Conservation (phyloP, 2,888 invertebrate genomes). For the Xylota segnis region DNA sequence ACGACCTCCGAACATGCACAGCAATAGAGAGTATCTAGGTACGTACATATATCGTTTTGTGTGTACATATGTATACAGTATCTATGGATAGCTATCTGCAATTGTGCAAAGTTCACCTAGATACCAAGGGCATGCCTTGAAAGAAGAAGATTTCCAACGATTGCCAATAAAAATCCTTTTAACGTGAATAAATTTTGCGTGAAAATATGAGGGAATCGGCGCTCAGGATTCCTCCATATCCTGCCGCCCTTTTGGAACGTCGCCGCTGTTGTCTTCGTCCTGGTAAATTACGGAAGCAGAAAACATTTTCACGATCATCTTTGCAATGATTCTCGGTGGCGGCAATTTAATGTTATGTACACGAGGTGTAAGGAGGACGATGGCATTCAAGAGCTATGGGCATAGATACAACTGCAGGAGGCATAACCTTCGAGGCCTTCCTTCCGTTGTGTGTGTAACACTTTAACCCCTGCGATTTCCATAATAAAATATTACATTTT, state of each 20-base stretch:
- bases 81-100: constrained; percentile 29
- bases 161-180: constrained; percentile 75
- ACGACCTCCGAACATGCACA: constrained; percentile 35
- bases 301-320: constrained; percentile 73
- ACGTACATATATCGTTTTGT: constrained; percentile 5
- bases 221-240: constrained; percentile 24
- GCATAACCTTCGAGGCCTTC: constrained; percentile 48
- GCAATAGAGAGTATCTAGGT: background rate
- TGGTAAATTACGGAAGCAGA: constrained; percentile 68
- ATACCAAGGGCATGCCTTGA: constrained; percentile 40
- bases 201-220: constrained; percentile 58
- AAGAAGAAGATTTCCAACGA: constrained; percentile 56
- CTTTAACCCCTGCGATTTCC: constrained; percentile 75
- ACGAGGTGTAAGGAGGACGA: constrained; percentile 38
- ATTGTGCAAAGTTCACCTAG: constrained; percentile 59
- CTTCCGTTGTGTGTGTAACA: constrained; percentile 65
- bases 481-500: constrained; percentile 76
- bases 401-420: constrained; percentile 55
- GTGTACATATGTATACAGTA: constrained; percentile 5
- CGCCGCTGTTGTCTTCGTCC: background rate
- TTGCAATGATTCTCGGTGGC: constrained; percentile 70
- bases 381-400: constrained; percentile 30
- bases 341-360: constrained; percentile 62
- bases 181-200: constrained; percentile 72
- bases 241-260: background rate